These are phyloP conservation scores for Lacerta viridis DNA, from an alignment of 2,797 vertebrate genomes.

Conservation along the genomic window DNA sequence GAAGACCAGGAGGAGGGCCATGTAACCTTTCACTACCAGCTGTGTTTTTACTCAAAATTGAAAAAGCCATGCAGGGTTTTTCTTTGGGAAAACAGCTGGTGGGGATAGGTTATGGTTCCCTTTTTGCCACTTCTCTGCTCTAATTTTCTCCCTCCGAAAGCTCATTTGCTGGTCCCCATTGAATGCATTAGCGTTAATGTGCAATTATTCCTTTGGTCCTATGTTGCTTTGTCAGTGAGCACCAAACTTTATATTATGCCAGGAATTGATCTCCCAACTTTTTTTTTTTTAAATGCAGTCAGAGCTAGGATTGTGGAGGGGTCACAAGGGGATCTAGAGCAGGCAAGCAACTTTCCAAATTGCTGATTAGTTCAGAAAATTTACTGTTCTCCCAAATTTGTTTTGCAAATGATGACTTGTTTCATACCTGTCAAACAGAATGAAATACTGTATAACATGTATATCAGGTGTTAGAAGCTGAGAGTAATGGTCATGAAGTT, in stretches of 20 bases:
- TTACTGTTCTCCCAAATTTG: too few species aligned
- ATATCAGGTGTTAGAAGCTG: not conserved
- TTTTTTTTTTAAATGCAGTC: too few species aligned
- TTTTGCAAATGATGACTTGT: too few species aligned
- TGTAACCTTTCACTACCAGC: not conserved
- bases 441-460: not conserved
- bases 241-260: too few species aligned
- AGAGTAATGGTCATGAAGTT: constrained; percentile 32
- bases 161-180: not conserved
- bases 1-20: not conserved
- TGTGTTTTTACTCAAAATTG: not conserved
- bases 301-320: too few species aligned
- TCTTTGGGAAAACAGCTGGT: not conserved
- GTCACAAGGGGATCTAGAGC: too few species aligned
- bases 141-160: not conserved
- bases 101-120: not conserved
- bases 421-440: too few species aligned
- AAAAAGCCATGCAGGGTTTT: too few species aligned
- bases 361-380: too few species aligned
- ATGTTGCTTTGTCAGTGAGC: too few species aligned
- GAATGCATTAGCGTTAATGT: not conserved
- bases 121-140: not conserved
- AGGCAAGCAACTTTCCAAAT: too few species aligned
- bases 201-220: not conserved
- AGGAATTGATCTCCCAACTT: too few species aligned